Percentiles rank a stretch among this genome's conserved stretches.
phyloP scores from a whole-genome alignment of 1,140 invertebrate genomes.

The Paraescarpia echinospica region DNA sequence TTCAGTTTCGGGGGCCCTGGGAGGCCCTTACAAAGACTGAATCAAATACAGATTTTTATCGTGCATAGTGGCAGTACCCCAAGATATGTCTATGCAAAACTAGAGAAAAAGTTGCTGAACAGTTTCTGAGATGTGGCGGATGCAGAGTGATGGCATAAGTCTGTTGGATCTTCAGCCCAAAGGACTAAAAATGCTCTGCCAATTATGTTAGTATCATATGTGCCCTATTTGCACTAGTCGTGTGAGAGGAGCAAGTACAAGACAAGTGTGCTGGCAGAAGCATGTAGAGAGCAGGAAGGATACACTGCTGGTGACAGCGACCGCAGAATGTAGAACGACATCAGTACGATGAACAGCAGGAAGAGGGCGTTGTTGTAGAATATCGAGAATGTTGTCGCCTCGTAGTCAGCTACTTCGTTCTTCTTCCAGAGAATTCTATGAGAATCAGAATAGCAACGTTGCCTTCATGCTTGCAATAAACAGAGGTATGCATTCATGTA shows the following conservation, averaged over 20 bases:
- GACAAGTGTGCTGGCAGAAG: not conserved
- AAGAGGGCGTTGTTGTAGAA: constrained; percentile 99
- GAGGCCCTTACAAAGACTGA: too few species aligned
- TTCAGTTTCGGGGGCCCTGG: too few species aligned
- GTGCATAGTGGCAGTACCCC: too few species aligned
- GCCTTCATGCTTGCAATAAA: not conserved
- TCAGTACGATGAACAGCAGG: constrained; percentile 89
- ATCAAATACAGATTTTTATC: too few species aligned
- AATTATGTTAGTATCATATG: not conserved
- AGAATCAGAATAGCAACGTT: constrained; percentile 25
- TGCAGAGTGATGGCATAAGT: too few species aligned
- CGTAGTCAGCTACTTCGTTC: constrained; percentile 99
- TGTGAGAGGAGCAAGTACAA: not conserved
- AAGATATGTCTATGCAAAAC: too few species aligned
- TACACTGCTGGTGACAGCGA: constrained; percentile 86
- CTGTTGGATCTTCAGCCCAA: too few species aligned
- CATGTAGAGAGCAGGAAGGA: constrained; percentile 38
- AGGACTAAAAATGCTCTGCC: not conserved
- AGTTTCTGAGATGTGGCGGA: too few species aligned
- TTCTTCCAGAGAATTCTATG: constrained; percentile 86
- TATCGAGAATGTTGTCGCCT: constrained; percentile 97
- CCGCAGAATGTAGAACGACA: constrained; percentile 90
- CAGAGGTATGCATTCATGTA: too few species aligned
- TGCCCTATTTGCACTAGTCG: not conserved
- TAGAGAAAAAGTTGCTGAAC: too few species aligned